Conservation (phyloP, 2,888 invertebrate species). For the Neocrepidodera transversa region DNA sequence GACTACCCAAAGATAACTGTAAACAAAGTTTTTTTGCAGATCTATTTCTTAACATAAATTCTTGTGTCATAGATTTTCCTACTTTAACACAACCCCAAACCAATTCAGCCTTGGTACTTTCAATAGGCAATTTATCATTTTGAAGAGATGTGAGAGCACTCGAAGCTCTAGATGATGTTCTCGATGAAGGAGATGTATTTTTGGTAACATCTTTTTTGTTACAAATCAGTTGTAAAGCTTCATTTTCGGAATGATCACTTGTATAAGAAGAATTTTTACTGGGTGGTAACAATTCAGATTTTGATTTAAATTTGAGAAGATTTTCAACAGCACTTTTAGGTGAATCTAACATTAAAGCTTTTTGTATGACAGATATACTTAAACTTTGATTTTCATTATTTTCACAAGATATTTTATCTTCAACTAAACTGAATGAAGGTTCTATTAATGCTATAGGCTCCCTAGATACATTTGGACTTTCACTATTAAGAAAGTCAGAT, state of each 20-base stretch:
- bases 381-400: constrained; percentile 40
- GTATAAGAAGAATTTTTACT: constrained; percentile 45
- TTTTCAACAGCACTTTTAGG: constrained; percentile 42
- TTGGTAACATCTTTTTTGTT: constrained; percentile 41
- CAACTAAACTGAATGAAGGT: constrained; percentile 21
- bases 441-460: constrained; percentile 51
- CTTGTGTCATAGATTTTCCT: constrained; percentile 63
- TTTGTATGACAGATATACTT: constrained; percentile 46
- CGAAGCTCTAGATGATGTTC: constrained; percentile 48
- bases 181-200: constrained; percentile 14
- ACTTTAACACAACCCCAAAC: constrained; percentile 68
- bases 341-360: constrained; percentile 41
- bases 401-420: constrained; percentile 2
- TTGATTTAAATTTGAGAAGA: constrained; percentile 26
- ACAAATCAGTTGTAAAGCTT: constrained; percentile 29
- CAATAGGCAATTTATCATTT: constrained; percentile 62
- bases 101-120: constrained; percentile 65
- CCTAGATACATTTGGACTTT: constrained; percentile 46
- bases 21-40: constrained; percentile 65
- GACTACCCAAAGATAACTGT: constrained; percentile 62
- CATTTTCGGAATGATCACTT: constrained; percentile 14
- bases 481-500: constrained; percentile 48
- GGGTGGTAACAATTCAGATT: constrained; percentile 24
- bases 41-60: constrained; percentile 66
- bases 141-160: constrained; percentile 54